Evolutionary conservation across 1,140 invertebrate genomes (phyloP), one percentile per base, ranked within the genome.

Genomic region (Uloborus diversus): DNA sequence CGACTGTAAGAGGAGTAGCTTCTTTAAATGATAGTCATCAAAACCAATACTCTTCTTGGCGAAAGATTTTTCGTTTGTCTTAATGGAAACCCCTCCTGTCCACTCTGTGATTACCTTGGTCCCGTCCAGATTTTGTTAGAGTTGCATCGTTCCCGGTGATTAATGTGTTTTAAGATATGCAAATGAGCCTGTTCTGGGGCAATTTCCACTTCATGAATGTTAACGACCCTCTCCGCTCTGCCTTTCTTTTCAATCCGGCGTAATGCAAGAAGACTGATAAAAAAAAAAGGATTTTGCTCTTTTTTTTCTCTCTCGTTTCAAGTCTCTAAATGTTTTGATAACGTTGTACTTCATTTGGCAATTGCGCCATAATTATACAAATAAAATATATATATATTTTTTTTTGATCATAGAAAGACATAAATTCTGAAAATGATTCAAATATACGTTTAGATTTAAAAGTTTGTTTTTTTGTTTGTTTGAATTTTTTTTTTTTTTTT

Each of bases 21-120:
- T 73, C 42, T 49, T 33, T 64, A 75, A 75, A 75, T 75, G 71
- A 75, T 75, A 75, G 71, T 75, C 71, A 75, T 75, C 71, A 75
- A 64, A 75, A 75, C 71, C 47, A 47, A 75, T 75, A 59, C 47
- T 75, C 35, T 25, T 51, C 47, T 35, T 59, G 25, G 33, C 35
- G 53, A 51, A 23, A 75, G 59, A 51, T 20, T 33, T 14, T 30
- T 17, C 57, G 14, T 23, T 75, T 42, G 23, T 30, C 42, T 47
- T 64, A 35, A 62, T 61, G 33, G 28, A 13, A 32, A 17, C 37
- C 23, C 33, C 5, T 5, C 7, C 33, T 3, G 28, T 23, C 56
- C 71, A 62, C 37, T 14, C 47, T 57, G 71, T 75, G 71, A 75
- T 75, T 75, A 75, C 71, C 71, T 64, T 11, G 57, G 42, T 42